Evolutionary conservation across 2,113 vertebrate species (phyloP).

Genomic region (Spea bombifrons): DNA sequence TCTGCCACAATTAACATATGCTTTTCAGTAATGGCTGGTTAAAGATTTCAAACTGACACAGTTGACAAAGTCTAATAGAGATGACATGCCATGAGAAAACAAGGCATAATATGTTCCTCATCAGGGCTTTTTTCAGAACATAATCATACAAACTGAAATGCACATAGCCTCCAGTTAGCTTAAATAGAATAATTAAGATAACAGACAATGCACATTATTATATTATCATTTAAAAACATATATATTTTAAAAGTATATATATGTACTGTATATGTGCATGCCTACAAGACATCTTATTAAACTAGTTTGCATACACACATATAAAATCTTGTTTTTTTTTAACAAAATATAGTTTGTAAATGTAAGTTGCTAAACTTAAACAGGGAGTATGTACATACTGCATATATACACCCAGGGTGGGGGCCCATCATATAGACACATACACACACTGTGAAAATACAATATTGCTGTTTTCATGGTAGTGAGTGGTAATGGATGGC

Average conservation of each 20-base stretch:
- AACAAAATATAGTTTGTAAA: no score
- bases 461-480: no score
- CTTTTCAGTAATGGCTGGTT: constrained; percentile 94
- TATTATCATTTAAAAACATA: background rate
- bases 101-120: constrained; percentile 56
- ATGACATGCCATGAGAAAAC: constrained; percentile 70
- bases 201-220: background rate
- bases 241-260: background rate
- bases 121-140: constrained; percentile 22
- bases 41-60: constrained; percentile 78
- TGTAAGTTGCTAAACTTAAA: no score
- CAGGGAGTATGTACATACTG: no score
- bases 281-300: background rate
- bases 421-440: no score
- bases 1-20: constrained; percentile 94
- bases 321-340: no score
- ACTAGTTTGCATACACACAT: background rate
- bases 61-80: constrained; percentile 80
- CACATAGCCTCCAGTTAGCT: background rate
- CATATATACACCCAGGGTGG: no score
- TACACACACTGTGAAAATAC: no score
- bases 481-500: no score
- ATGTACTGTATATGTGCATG: background rate
- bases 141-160: constrained; percentile 20
- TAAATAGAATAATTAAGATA: constrained; percentile 21